Percentiles rank a stretch among this genome's conserved stretches.
Evolutionary conservation across 2,888 invertebrate genomes (phyloP).

Genomic region (Timema cristinae): DNA sequence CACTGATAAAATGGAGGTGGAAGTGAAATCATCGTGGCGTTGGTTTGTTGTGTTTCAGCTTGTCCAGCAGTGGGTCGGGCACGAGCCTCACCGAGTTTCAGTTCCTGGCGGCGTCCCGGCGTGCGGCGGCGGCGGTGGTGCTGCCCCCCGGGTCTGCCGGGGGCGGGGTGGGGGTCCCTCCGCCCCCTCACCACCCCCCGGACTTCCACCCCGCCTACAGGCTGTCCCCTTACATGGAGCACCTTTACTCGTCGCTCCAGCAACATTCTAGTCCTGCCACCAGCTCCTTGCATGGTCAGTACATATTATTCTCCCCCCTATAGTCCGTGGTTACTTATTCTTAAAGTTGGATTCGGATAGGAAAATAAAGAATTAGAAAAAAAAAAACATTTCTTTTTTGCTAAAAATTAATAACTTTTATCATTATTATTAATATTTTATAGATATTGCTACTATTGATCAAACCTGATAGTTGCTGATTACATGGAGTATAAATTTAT

Average conservation of each 20-base stretch:
- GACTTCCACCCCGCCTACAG: conserved; percentile 65
- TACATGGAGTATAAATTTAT: too few relatives aligned
- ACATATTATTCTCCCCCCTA: too few relatives aligned
- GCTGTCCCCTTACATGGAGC: conserved; percentile 71
- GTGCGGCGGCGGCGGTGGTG: conserved; percentile 34
- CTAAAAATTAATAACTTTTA: too few relatives aligned
- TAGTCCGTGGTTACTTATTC: too few relatives aligned
- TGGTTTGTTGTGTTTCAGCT: conserved; percentile 14
- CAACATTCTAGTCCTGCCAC: conserved; percentile 63
- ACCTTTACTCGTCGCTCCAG: conserved; percentile 60
- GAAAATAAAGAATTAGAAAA: too few relatives aligned
- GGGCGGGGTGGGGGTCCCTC: conserved; percentile 47
- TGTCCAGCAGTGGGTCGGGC: conserved; percentile 21
- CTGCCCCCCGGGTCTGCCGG: conserved; percentile 36
- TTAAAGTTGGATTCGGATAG: too few relatives aligned
- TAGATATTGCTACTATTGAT: too few relatives aligned
- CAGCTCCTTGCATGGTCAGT: conserved; percentile 62
- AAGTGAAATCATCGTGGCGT: too few relatives aligned
- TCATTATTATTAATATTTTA: too few relatives aligned
- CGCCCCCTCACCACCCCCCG: conserved; percentile 53
- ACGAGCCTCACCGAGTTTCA: conserved; percentile 35
- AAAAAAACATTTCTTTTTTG: too few relatives aligned
- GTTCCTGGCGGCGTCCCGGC: conserved; percentile 35
- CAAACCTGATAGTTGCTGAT: too few relatives aligned
- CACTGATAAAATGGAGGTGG: too few relatives aligned